Conservation (phyloP, 2,113 vertebrate species). For the Festucalex cinctus region DNA sequence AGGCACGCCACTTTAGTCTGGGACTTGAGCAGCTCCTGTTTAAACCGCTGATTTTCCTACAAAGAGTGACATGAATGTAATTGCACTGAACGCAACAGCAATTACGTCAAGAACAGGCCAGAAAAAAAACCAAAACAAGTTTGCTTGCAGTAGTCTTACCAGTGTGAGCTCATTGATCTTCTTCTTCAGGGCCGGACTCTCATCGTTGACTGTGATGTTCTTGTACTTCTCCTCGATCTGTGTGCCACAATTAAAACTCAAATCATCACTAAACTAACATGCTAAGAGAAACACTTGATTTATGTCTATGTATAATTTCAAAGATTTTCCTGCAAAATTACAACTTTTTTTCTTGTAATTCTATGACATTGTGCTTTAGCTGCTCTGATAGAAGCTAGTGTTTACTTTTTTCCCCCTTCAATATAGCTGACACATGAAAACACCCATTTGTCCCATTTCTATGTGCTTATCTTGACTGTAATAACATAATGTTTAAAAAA, state of each 20-base stretch:
- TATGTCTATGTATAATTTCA: too few relatives aligned
- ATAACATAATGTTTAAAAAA: too few relatives aligned
- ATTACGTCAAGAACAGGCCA: background rate
- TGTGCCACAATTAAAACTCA: background rate
- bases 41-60: constrained; percentile 92
- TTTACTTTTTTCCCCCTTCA: background rate
- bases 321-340: background rate
- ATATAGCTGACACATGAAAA: background rate
- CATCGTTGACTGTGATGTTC: constrained; percentile 80
- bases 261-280: background rate
- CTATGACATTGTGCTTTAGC: background rate
- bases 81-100: background rate
- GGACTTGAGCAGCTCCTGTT: constrained; percentile 89
- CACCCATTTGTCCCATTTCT: too few relatives aligned
- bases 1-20: constrained; percentile 90
- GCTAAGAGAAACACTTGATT: background rate
- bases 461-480: too few relatives aligned
- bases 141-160: constrained; percentile 72
- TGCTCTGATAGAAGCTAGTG: too few relatives aligned
- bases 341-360: background rate
- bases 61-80: background rate
- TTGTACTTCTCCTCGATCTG: constrained; percentile 92
- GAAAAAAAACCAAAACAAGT: background rate
- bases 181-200: constrained; percentile 81
- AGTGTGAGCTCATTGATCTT: constrained; percentile 83